Conservation (phyloP, 1,140 invertebrate genomes). For the Capitella teleta region DNA sequence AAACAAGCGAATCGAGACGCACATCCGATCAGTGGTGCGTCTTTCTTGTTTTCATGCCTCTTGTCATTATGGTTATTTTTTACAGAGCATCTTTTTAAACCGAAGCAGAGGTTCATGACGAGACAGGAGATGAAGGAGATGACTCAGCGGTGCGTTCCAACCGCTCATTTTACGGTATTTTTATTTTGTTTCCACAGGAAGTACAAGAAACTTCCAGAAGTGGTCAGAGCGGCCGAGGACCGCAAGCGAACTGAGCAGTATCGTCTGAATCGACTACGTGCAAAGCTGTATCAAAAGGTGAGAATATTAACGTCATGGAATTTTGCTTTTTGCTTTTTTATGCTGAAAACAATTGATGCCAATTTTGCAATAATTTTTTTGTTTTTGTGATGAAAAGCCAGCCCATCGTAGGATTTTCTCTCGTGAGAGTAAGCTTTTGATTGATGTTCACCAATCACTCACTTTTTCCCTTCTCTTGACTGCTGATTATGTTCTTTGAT, state of each 20-base stretch:
- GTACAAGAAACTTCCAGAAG: slow-evolving; percentile 35
- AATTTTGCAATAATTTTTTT: too few relatives aligned
- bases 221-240: slow-evolving; percentile 18
- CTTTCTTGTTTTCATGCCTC: neutral
- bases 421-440: too few relatives aligned
- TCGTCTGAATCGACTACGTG: slow-evolving; percentile 25
- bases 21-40: slow-evolving; percentile 17
- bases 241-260: slow-evolving; percentile 21
- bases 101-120: slow-evolving; percentile 23
- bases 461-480: too few relatives aligned
- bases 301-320: too few relatives aligned
- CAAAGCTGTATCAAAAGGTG: slow-evolving; percentile 30
- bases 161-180: neutral
- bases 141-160: slow-evolving; percentile 25
- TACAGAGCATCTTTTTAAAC: slow-evolving; percentile 16
- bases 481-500: too few relatives aligned
- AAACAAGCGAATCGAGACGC: slow-evolving; percentile 21
- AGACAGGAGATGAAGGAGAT: slow-evolving; percentile 33
- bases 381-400: too few relatives aligned
- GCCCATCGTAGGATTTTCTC: too few relatives aligned
- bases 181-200: slow-evolving; percentile 17
- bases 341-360: too few relatives aligned
- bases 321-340: neutral
- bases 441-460: too few relatives aligned
- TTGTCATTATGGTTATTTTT: neutral